Evolutionary conservation across 1,140 invertebrate genomes (phyloP).

Genomic region (Eurosta solidaginis): DNA sequence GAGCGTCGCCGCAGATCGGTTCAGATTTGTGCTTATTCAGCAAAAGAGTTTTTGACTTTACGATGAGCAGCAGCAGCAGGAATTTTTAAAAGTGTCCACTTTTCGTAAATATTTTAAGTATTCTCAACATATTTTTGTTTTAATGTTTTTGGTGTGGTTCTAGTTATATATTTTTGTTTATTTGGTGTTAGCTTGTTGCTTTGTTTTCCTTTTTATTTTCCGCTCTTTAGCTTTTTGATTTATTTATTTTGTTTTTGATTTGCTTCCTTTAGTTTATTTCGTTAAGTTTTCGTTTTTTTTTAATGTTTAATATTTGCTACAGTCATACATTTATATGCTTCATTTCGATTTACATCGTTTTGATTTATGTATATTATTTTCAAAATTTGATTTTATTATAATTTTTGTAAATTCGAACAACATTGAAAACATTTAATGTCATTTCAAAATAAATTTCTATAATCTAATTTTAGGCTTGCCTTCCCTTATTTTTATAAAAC

Average conservation of each 20-base stretch:
- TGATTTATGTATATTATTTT: neutral
- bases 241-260: neutral
- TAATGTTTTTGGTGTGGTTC: neutral
- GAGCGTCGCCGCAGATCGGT: neutral
- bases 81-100: no score
- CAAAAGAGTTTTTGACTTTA: neutral
- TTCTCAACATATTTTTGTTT: neutral
- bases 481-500: neutral
- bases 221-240: neutral
- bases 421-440: neutral
- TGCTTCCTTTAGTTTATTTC: neutral
- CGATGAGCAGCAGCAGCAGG: neutral
- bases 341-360: neutral
- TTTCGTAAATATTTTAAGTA: neutral
- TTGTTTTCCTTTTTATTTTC: neutral
- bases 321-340: neutral
- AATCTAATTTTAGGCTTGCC: neutral
- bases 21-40: neutral
- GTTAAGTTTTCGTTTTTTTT: neutral
- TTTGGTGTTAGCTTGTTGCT: neutral
- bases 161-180: neutral
- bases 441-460: neutral
- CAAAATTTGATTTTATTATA: neutral
- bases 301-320: neutral
- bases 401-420: neutral